phyloP scores from a whole-genome alignment of 2,113 vertebrate genomes.

The Rafetus swinhoei region DNA sequence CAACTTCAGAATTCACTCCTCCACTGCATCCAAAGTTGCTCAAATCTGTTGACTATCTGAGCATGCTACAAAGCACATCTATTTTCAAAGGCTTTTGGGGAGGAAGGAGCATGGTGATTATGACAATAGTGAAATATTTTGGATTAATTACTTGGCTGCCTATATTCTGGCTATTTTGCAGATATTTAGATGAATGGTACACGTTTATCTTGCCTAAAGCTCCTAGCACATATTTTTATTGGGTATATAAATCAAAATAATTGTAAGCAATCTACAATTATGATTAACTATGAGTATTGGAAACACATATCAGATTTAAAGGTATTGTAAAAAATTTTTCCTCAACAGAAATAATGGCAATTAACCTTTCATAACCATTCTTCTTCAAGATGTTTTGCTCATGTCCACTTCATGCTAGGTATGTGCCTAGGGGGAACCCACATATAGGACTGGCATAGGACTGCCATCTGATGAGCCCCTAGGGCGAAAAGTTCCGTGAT shows the following conservation, averaged over 20 bases:
- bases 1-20: not conserved
- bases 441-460: too few species aligned
- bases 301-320: not conserved
- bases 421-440: too few species aligned
- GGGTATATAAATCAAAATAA: not conserved
- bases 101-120: not conserved
- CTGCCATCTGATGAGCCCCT: too few species aligned
- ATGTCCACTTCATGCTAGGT: too few species aligned
- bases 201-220: not conserved
- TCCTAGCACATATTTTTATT: not conserved
- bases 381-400: too few species aligned
- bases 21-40: not conserved
- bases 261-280: accelerated
- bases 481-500: too few species aligned
- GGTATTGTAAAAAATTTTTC: not conserved
- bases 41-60: not conserved
- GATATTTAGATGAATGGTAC: not conserved
- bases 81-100: not conserved
- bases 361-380: too few species aligned
- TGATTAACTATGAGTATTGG: not conserved
- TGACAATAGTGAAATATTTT: not conserved
- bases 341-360: not conserved
- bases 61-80: not conserved
- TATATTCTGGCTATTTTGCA: not conserved
- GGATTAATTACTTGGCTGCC: not conserved